phyloP scores from a whole-genome alignment of 2,888 invertebrate species.

The Sialis fuliginosa region DNA sequence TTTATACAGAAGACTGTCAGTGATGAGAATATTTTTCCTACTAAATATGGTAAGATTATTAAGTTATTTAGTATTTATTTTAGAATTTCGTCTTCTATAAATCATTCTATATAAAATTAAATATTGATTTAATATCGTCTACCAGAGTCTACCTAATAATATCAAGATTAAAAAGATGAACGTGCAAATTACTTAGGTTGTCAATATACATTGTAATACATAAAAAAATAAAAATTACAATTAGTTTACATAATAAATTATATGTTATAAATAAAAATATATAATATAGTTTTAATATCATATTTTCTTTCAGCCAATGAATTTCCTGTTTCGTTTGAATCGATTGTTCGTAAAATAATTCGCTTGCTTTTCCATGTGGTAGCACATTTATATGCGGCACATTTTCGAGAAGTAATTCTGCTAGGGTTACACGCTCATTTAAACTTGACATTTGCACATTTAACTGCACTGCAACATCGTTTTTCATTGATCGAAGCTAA shows the following conservation, averaged over 20 bases:
- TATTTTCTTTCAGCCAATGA: slow-evolving; percentile 53
- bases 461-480: slow-evolving; percentile 70
- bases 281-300: neutral
- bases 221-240: too few relatives aligned
- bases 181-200: too few relatives aligned
- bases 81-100: too few relatives aligned
- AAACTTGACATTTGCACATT: slow-evolving; percentile 93
- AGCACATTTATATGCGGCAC: slow-evolving; percentile 95
- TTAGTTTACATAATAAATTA: too few relatives aligned
- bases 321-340: slow-evolving; percentile 88
- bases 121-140: too few relatives aligned
- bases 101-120: too few relatives aligned
- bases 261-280: neutral
- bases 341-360: slow-evolving; percentile 88
- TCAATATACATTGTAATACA: too few relatives aligned
- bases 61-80: too few relatives aligned
- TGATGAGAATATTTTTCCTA: slow-evolving; percentile 94
- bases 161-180: too few relatives aligned
- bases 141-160: too few relatives aligned
- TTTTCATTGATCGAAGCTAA: slow-evolving; percentile 88
- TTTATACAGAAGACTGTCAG: slow-evolving; percentile 93
- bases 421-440: slow-evolving; percentile 90
- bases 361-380: slow-evolving; percentile 94
- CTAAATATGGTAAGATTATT: slow-evolving; percentile 75
- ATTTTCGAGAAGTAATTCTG: slow-evolving; percentile 89